Evolutionary conservation across 2,113 vertebrate genomes (phyloP).

Genomic region (Ptilonorhynchus violaceus): DNA sequence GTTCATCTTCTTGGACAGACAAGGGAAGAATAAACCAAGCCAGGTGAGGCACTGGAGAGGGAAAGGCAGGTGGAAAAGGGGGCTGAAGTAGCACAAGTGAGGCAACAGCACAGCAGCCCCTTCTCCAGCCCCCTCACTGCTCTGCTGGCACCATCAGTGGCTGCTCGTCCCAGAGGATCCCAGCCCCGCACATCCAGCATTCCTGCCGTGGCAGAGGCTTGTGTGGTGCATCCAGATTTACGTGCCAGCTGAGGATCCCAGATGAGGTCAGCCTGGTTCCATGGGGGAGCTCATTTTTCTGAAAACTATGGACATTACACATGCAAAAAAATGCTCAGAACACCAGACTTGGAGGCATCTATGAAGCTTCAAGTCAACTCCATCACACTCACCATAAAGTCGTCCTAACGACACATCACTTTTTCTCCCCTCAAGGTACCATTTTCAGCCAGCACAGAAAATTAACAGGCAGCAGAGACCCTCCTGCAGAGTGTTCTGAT

Average conservation of each 20-base stretch:
- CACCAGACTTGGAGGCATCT: not conserved
- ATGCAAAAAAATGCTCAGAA: not conserved
- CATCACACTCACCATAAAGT: not conserved
- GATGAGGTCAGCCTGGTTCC: not conserved
- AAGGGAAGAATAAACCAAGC: not conserved
- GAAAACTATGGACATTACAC: not conserved
- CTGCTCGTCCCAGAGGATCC: not conserved
- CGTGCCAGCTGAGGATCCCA: not conserved
- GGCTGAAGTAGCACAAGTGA: not conserved
- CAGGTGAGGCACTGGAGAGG: not conserved
- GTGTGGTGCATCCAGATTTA: not conserved
- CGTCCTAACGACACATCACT: not conserved
- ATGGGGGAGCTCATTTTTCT: not conserved
- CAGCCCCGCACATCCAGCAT: not conserved
- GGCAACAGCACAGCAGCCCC: fast-evolving
- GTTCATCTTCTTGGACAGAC: not conserved
- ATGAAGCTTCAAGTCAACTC: not conserved
- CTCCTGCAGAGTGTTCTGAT: not conserved
- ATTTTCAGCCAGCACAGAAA: not conserved
- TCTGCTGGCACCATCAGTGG: not conserved
- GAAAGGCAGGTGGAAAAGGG: not conserved
- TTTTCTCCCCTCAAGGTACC: not conserved
- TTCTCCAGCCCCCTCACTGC: not conserved
- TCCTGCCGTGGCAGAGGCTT: not conserved
- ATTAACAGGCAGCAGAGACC: not conserved